Base-by-base conservation (phyloP, 1,140 invertebrate genomes). In the Trachymyrmex septentrionalis region DNA sequence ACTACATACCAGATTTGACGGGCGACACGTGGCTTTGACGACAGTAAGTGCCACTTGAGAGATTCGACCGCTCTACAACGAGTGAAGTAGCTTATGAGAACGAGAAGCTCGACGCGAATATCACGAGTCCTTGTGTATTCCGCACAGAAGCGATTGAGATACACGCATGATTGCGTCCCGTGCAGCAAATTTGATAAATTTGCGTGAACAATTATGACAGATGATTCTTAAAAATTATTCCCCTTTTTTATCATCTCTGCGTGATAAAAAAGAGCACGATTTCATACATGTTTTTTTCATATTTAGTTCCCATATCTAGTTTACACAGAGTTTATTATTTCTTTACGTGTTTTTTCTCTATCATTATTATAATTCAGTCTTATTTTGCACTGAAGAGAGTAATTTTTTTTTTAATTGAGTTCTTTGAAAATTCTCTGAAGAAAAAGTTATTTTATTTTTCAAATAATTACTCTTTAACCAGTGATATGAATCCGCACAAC, bases 1-100 rank as follows among this genome's bases (percentile, higher is more conserved):
- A 30, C 67, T 55, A 19, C 27, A 27, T n/a, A 55, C 24, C 69
- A 71, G 72, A 69, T 87, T 85, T 85, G 86, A 87, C 86, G 76
- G 64, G 72, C 55, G 63, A 63, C 50, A 21, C 72, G 86, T 88
- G 86, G 87, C 81, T 88, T 87, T 89, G 86, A 88, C 86, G 66
- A 88, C 24, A 59, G 21, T 71, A 88, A 88, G 87, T 78, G 87
- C 57, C 55, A 75, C 57, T 87, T 57, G 78, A 76, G 48, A 57
- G 78, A 73, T 69, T 71, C 21, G 72, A 85, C 73, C 87, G 71
- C 55, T 77, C 87, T 55, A 57, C 80, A 67, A 82, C 55, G 73
- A 67, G 77, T 72, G 53, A 38, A 82, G 72, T 77, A 59, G 69
- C 80, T 63, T 73, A 80, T 59, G 82, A 85, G 82, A 85, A 85